Base-by-base conservation (phyloP, 2,888 invertebrate species). In the Eustalomyia histrio region DNA sequence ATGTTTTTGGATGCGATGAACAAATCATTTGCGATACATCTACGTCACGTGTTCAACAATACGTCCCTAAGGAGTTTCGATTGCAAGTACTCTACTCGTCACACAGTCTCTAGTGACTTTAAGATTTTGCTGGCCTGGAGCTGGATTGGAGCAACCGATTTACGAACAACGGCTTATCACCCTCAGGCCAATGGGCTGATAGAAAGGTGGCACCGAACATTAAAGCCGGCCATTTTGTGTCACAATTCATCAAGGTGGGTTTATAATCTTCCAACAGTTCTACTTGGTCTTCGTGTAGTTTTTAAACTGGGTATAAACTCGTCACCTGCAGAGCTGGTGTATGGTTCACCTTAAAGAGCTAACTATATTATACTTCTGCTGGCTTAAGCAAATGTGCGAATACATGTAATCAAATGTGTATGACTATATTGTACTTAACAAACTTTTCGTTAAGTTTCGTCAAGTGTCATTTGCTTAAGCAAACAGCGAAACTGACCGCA, bases 71-170 rank as follows among this genome's bases (percentile, higher is more conserved):
- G 16, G n/a, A 17, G 16, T 72, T 72, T 33, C 29, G 72, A 14
- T 12, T 10, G n/a, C 24, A 57, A 43, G 33, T 72, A 1, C 5
- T 72, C 9, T 14, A 55, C 16, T n/a, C n/a, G 16, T 10, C 55
- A 33, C 55, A 72, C 35, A 60, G 14, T 12, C 9, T 5, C 14
- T 18, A n/a, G 24, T 55, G 39, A 14, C 21, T 1, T n/a, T 24
- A 55, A 55, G 39, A 55, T 21, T 14, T 55, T 35, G 67, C 35
- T n/a, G 39, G 55, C n/a, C 53, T 39, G 35, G 35, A 2, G 9
- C 39, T n/a, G n/a, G 24, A 65, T 74, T 50, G 74, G 57, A 6
- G 57, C 58, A 33, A 65, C 39, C 5, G 65, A 65, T 74, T 16
- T 74, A 21, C 57, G 58, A 4, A 60, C 58, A 0, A 58, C 65